Base-by-base conservation (phyloP, 2,888 invertebrate genomes). In the Horisme vitalbata region DNA sequence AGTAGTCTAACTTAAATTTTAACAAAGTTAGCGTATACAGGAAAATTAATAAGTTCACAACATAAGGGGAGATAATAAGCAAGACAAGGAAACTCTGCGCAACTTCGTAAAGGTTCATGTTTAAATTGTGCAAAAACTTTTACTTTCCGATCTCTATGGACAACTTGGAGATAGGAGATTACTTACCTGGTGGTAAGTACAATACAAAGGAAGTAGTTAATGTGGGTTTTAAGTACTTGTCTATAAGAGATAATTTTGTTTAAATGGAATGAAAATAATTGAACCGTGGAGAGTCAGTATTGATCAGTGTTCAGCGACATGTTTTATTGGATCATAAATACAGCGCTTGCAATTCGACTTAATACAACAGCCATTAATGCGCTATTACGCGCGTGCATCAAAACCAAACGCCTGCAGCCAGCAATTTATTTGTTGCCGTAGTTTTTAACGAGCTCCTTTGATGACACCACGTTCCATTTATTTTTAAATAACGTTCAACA, bases 21-120 rank as follows among this genome's bases (percentile, higher is more conserved):
- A 14, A 46, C 47, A 35, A 49, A 39, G 50, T 54, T 59, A 34
- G 27, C 32, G 37, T 30, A 52, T 53, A 45, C 43, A 47, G 41
- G 41, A 43, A 57, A 57, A 57, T 59, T 57, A 61, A 58, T 50
- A 54, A 52, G 49, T 57, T 59, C 37, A 55, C 48, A 55, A 52
- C 53, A 41, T 45, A 46, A 41, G 41, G 45, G 37, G 35, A 53
- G 45, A 49, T 58, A 54, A 52, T 52, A 50, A 45, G 47, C 37
- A 23, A 48, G 39, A 47, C 43, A 46, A 44, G 47, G 34, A 44
- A 59, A 55, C 52, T 54, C 47, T 12, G 12, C n/a, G 23, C 41
- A 54, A 57, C 52, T 51, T 53, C 13, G 39, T 48, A 46, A 45
- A 52, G 43, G 33, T 41, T 43, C 45, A 47, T 47, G 51, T 50